Evolutionary conservation across 2,113 vertebrate genomes (phyloP).

Genomic region (Protobothrops mucrosquamatus): DNA sequence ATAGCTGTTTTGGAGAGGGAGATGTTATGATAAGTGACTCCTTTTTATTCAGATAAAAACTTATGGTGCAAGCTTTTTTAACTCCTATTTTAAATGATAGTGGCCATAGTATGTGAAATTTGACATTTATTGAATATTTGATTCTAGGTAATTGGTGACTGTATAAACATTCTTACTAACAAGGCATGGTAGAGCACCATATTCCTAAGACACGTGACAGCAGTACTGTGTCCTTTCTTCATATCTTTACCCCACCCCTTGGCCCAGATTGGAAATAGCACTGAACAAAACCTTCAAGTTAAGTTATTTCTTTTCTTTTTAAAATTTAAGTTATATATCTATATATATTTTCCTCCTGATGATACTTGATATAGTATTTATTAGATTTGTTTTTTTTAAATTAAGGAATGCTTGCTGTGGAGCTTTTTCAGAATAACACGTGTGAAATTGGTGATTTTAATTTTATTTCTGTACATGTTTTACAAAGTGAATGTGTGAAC

Average conservation of each 20-base stretch:
- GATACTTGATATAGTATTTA: slow-evolving; percentile 74
- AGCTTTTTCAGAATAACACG: slow-evolving; percentile 59
- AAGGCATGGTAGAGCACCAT: slow-evolving; percentile 62
- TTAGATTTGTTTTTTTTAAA: slow-evolving; percentile 54
- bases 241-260: slow-evolving; percentile 40
- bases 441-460: slow-evolving; percentile 60
- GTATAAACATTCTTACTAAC: slow-evolving; percentile 67
- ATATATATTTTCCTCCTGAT: slow-evolving; percentile 67
- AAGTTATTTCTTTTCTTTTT: slow-evolving; percentile 67
- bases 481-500: slow-evolving; percentile 45
- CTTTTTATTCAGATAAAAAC: slow-evolving; percentile 27
- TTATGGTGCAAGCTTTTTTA: slow-evolving; percentile 51
- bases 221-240: slow-evolving; percentile 68
- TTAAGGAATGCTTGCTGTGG: slow-evolving; percentile 63
- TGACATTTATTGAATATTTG: slow-evolving; percentile 50
- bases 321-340: slow-evolving; percentile 65
- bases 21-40: background rate
- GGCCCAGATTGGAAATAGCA: slow-evolving; percentile 59
- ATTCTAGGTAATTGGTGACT: slow-evolving; percentile 57
- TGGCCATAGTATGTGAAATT: slow-evolving; percentile 71
- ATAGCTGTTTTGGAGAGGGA: background rate
- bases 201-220: slow-evolving; percentile 61
- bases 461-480: slow-evolving; percentile 59
- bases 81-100: slow-evolving; percentile 64
- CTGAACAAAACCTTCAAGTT: slow-evolving; percentile 68